Evolutionary conservation across 2,113 vertebrate genomes (phyloP).

Genomic region (Microtus oregoni): DNA sequence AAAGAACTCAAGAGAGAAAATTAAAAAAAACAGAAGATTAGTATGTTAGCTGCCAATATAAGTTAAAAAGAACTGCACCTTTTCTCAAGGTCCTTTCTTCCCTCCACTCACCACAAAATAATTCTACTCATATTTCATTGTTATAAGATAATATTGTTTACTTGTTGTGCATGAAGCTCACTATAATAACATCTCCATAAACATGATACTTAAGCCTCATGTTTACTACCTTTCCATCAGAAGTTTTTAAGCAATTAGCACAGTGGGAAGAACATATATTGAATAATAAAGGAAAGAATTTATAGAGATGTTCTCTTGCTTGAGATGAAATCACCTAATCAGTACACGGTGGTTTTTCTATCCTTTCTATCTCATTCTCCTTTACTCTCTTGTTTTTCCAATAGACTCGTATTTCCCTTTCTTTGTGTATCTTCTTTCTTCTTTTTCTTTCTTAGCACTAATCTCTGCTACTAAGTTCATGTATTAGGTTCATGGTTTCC

Average conservation of each 20-base stretch:
- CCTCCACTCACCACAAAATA: neutral
- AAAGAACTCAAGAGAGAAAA: neutral
- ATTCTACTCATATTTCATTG: neutral
- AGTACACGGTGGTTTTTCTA: neutral
- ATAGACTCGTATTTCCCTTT: neutral
- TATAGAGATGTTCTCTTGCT: neutral
- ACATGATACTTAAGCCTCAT: neutral
- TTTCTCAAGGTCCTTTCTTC: neutral
- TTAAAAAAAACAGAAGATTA: neutral
- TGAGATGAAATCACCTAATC: neutral
- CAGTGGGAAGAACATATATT: neutral
- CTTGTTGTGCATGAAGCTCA: neutral
- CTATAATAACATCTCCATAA: neutral
- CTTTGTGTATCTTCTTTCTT: neutral
- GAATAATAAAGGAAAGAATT: neutral
- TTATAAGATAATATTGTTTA: neutral
- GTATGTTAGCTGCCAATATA: neutral
- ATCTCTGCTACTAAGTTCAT: neutral
- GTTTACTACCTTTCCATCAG: neutral
- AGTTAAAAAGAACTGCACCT: neutral
- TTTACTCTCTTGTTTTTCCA: neutral
- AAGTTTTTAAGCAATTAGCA: neutral
- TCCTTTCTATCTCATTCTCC: neutral
- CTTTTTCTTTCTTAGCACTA: neutral
- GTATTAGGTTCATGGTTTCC: neutral